Percentiles rank a stretch among this genome's conserved stretches.
Evolutionary conservation across 2,113 vertebrate species (phyloP).

Genomic region (Macquaria ambigua): DNA sequence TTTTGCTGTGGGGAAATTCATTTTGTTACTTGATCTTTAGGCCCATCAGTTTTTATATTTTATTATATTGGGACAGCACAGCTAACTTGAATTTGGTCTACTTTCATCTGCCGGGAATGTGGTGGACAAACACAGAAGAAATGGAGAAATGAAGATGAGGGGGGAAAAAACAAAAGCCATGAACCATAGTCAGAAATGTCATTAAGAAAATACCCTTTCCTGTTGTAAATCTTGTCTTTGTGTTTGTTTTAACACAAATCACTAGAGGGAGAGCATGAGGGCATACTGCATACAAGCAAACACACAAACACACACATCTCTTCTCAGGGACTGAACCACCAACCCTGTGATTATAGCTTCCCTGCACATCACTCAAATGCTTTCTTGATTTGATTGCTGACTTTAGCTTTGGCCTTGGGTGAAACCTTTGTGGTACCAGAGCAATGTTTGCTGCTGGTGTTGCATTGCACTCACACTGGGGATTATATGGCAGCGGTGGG

Average conservation of each 20-base stretch:
- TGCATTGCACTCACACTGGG: conserved; percentile 43
- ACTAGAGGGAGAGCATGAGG: not conserved
- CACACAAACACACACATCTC: not conserved
- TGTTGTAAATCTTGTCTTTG: conserved; percentile 15
- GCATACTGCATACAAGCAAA: not conserved
- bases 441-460: conserved; percentile 49
- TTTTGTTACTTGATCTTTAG: conserved; percentile 63
- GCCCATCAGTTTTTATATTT: conserved; percentile 50
- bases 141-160: conserved; percentile 26
- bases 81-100: conserved; percentile 48
- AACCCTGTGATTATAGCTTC: conserved; percentile 42
- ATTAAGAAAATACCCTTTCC: not conserved
- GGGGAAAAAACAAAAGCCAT: conserved; percentile 1
- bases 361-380: conserved; percentile 52
- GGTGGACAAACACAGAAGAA: conserved; percentile 51
- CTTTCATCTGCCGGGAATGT: conserved; percentile 35
- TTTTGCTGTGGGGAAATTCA: conserved; percentile 47
- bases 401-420: conserved; percentile 59
- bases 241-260: not conserved
- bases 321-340: not conserved
- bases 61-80: not conserved
- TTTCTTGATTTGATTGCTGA: conserved; percentile 64
- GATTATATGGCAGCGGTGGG: conserved; percentile 60
- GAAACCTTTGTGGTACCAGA: conserved; percentile 60
- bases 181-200: not conserved